Base-by-base conservation (phyloP, 2,797 vertebrate species). In the Atherinosoma microstoma region DNA sequence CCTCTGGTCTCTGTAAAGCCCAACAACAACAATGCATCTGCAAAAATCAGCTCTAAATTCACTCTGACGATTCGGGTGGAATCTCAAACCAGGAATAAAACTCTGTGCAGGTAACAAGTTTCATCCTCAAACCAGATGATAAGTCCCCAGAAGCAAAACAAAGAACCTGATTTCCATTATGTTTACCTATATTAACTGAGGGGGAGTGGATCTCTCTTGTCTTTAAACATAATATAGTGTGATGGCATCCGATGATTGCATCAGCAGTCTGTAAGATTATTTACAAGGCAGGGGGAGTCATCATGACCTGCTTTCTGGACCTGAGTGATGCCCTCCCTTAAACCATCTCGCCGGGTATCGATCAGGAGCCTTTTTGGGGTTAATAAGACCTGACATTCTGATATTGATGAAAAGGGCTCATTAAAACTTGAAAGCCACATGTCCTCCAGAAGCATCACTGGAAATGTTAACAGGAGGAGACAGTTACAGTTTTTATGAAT, bases 331-430 rank as follows among this genome's bases (percentile, higher is more conserved):
- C 73, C 84, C 88, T 86, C 85, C 73, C 86, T 90, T 74, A 85
- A 86, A 84, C 86, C 76, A 89, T 79, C 75, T 92, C 84, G 66
- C 90, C 18, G 40, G 56, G 22, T 89, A 95, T 95, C 70, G 94
- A 96, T 93, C 82, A 80, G 76, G 75, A 90, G 91, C 86, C 87
- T 83, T 92, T 94, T 92, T 70, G 22, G 82, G 92, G 91, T 96
- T 96, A 95, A 95, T 91, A 94, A 93, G 89, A 94, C 87, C 89
- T 92, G 95, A 94, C 94, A 93, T 90, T 87, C 73, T 85, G 81
- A 89, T 94, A 91, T 92, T 91, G 92, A 94, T 93, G 86, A 85
- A 91, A 94, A 84, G 78, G 78, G 82, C 42, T 90, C 82, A 90
- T 94, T 91, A 93, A 94, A 93, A 80, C 90, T 80, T 67, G 85